phyloP scores from a whole-genome alignment of 2,888 invertebrate species.

The Epirrhoe tristata region DNA sequence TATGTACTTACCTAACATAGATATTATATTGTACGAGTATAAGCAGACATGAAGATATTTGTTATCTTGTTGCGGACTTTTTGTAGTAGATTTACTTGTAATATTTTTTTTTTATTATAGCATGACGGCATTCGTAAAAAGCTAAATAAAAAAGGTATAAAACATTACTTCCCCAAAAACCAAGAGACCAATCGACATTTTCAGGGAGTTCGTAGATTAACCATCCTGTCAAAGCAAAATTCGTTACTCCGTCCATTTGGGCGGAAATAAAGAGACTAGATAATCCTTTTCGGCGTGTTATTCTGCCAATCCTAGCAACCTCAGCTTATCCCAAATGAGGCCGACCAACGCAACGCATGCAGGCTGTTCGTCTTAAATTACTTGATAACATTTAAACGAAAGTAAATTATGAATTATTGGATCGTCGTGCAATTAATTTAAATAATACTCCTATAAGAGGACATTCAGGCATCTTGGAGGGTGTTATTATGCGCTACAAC shows the following conservation, averaged over 20 bases:
- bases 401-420: constrained; percentile 59
- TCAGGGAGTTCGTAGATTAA: constrained; percentile 31
- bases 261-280: constrained; percentile 45
- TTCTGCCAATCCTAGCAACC: constrained; percentile 41
- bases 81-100: background rate
- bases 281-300: constrained; percentile 48
- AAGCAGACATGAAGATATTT: background rate
- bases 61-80: background rate
- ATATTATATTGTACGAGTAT: background rate
- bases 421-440: constrained; percentile 56
- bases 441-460: constrained; percentile 48
- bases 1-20: background rate
- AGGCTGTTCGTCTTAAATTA: constrained; percentile 55
- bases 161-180: constrained; percentile 5
- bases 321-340: constrained; percentile 49
- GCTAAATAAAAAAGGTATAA: background rate
- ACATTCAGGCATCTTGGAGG: constrained; percentile 21
- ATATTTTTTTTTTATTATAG: background rate
- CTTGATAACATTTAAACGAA: constrained; percentile 54
- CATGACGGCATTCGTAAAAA: background rate
- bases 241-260: constrained; percentile 47
- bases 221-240: constrained; percentile 47
- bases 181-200: constrained; percentile 8
- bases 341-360: constrained; percentile 38
- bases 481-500: constrained; percentile 29